Percentiles rank a stretch among this genome's conserved stretches.
Conservation (phyloP, 2,797 vertebrate species). For the Syndactyla subalaris region DNA sequence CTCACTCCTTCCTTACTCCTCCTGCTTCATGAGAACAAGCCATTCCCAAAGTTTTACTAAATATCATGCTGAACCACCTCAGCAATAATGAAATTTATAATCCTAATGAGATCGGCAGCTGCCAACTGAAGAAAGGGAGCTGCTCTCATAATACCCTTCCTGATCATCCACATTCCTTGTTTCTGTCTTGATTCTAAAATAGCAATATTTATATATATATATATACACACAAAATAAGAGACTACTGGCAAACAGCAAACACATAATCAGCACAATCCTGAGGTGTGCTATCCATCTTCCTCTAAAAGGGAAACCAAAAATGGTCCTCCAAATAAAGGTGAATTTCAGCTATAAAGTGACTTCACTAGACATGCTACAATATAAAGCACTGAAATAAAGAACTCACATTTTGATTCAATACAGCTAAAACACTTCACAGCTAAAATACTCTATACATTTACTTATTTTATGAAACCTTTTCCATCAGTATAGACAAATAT, state of each 20-base stretch:
- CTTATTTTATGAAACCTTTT: constrained; percentile 69
- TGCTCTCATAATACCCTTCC: not conserved
- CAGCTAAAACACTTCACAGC: constrained; percentile 38
- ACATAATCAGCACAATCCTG: not conserved
- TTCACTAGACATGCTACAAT: not conserved
- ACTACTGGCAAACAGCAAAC: not conserved
- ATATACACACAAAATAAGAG: not conserved
- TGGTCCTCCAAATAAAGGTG: not conserved
- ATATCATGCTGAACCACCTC: not conserved
- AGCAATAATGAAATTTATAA: not conserved
- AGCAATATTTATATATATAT: not conserved
- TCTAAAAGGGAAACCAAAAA: not conserved
- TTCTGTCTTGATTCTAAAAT: not conserved
- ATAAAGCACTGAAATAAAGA: constrained; percentile 26
- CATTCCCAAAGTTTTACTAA: not conserved
- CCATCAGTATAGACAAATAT: constrained; percentile 78
- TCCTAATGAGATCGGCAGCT: not conserved
- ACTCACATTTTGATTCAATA: constrained; percentile 13
- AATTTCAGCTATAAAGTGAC: not conserved
- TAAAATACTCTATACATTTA: constrained; percentile 21
- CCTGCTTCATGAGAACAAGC: not conserved
- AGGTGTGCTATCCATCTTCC: not conserved
- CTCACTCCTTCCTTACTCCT: not conserved
- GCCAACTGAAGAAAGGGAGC: not conserved
- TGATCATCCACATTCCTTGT: not conserved